Conservation (phyloP, 2,888 invertebrate genomes). For the Trissolcus brochymenae region DNA sequence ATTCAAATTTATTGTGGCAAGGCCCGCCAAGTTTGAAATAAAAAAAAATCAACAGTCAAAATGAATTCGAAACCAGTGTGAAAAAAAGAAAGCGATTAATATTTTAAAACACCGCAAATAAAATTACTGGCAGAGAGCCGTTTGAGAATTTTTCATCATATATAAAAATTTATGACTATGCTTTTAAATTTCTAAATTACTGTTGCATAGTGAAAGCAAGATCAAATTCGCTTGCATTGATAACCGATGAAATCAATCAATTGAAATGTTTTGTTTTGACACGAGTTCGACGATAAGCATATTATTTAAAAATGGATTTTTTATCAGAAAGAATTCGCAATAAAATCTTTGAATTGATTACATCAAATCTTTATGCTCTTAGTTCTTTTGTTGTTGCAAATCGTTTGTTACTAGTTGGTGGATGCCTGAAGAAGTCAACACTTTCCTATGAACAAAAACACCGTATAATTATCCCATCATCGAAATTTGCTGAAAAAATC, state of each 20-base stretch:
- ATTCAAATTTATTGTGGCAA: constrained; percentile 2
- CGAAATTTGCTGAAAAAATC: no score
- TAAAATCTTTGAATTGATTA: background rate
- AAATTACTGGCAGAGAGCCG: background rate
- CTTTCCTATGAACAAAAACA: constrained; percentile 1
- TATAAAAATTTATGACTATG: constrained; percentile 4
- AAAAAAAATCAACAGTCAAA: background rate
- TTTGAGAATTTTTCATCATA: background rate
- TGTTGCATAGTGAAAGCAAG: no score
- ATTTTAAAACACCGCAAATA: no score
- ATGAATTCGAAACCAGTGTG: no score
- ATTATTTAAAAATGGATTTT: background rate
- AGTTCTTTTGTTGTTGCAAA: constrained; percentile 3
- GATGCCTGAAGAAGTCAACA: background rate
- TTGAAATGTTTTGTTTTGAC: background rate
- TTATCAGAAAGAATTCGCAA: background rate
- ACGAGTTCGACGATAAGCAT: background rate
- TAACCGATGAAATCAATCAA: background rate
- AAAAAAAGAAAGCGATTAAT: no score
- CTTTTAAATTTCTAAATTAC: background rate
- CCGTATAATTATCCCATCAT: background rate
- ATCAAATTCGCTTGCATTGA: background rate
- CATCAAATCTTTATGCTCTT: background rate
- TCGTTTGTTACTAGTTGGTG: background rate
- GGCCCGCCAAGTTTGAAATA: no score